A percentile compares a stretch with the other conserved stretches of the same genome.
Evolutionary conservation across 2,797 vertebrate species (phyloP).

Genomic region (Fistularia tabacaria): DNA sequence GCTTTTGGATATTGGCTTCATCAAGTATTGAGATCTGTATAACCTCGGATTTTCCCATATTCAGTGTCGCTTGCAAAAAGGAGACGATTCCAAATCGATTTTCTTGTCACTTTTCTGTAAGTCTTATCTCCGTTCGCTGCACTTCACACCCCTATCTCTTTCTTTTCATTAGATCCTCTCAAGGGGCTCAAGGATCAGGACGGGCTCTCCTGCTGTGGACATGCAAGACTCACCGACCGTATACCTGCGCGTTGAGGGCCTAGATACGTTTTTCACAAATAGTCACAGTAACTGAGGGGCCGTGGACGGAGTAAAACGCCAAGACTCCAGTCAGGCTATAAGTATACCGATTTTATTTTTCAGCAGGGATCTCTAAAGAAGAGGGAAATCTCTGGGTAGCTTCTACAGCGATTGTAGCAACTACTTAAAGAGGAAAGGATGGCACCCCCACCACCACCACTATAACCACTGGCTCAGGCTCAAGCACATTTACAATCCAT

Average conservation of each 20-base stretch:
- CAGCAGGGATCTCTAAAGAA: conserved; percentile 6
- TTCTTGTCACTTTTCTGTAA: conserved; percentile 6
- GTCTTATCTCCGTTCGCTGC: not conserved
- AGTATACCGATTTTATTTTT: conserved; percentile 12
- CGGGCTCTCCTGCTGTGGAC: not conserved
- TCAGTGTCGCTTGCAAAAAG: conserved; percentile 13
- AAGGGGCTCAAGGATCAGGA: not conserved
- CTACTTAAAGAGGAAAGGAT: not conserved
- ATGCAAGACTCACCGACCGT: not conserved
- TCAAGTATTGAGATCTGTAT: not conserved
- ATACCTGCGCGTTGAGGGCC: not conserved
- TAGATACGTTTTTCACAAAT: conserved; percentile 16
- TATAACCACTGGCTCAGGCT: no score
- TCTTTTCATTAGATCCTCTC: conserved; percentile 8
- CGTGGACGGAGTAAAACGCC: conserved; percentile 4
- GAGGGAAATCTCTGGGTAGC: not conserved
- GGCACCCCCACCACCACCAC: not conserved
- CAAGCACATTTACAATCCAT: no score
- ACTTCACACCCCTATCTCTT: not conserved
- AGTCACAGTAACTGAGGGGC: not conserved
- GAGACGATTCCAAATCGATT: conserved; percentile 11
- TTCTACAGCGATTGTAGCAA: not conserved
- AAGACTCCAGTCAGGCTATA: not conserved
- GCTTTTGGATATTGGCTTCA: no score
- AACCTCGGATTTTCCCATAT: conserved; percentile 6